phyloP scores from a whole-genome alignment of 2,797 vertebrate genomes.

The Sciurus carolinensis region DNA sequence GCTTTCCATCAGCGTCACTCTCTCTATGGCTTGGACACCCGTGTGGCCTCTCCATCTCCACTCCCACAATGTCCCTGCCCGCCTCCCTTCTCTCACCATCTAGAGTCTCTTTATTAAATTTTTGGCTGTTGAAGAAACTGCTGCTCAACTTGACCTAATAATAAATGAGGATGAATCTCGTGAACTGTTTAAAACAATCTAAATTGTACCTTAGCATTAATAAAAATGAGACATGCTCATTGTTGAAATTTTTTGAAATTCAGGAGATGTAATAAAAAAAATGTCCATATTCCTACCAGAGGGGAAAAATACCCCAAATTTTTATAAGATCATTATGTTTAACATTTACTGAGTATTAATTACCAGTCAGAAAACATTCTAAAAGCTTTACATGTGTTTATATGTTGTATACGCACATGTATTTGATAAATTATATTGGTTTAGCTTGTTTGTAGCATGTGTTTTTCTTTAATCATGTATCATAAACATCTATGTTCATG shows the following conservation, averaged over 20 bases:
- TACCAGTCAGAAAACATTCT: background rate
- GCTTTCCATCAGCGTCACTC: background rate
- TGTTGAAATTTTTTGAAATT: background rate
- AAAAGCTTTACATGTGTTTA: background rate
- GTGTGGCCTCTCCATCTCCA: background rate
- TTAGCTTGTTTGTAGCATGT: too few species aligned
- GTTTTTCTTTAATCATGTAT: too few species aligned
- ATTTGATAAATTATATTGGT: too few species aligned
- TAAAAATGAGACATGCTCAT: background rate
- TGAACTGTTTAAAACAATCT: background rate
- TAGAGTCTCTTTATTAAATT: background rate
- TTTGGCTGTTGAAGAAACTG: background rate
- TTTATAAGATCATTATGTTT: background rate
- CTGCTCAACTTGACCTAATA: background rate
- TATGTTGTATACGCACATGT: too few species aligned
- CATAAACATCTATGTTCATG: too few species aligned
- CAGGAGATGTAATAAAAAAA: background rate
- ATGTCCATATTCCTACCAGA: background rate
- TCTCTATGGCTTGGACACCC: too few species aligned
- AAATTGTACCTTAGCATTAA: background rate
- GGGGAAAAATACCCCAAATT: background rate
- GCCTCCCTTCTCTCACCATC: too few species aligned
- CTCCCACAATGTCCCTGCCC: background rate
- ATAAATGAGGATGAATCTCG: background rate
- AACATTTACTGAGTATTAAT: background rate